Evolutionary conservation across 2,797 vertebrate species (phyloP).

Genomic region (Darevskia mixta): DNA sequence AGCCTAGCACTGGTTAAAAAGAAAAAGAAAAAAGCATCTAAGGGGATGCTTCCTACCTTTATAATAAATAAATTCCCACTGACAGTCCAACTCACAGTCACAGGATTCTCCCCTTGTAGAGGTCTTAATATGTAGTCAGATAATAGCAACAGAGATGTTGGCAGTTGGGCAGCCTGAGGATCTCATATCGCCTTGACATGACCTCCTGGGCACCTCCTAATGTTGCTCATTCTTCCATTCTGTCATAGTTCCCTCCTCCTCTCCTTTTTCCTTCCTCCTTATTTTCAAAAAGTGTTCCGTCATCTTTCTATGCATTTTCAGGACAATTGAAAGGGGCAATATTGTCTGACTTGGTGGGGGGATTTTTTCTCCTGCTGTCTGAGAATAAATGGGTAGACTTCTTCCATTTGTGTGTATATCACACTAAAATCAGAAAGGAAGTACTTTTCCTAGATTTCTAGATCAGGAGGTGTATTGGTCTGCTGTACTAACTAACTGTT

Average conservation of each 20-base stretch:
- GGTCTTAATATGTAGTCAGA: neutral
- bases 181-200: too few species aligned
- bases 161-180: neutral
- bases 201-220: too few species aligned
- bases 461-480: too few species aligned
- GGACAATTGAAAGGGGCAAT: neutral
- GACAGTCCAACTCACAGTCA: neutral
- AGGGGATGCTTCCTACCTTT: neutral
- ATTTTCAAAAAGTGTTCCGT: neutral
- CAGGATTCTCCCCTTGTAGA: neutral
- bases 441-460: too few species aligned
- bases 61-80: neutral
- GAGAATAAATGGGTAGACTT: too few species aligned
- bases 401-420: too few species aligned
- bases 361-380: too few species aligned
- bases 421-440: too few species aligned
- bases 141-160: neutral
- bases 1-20: neutral
- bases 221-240: too few species aligned
- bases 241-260: neutral
- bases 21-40: neutral
- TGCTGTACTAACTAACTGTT: neutral
- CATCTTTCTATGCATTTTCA: neutral
- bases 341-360: too few species aligned
- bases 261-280: neutral